These are phyloP conservation scores for Macaca nemestrina DNA, from an alignment of 2,113 vertebrate genomes.

Conservation along the genomic window DNA sequence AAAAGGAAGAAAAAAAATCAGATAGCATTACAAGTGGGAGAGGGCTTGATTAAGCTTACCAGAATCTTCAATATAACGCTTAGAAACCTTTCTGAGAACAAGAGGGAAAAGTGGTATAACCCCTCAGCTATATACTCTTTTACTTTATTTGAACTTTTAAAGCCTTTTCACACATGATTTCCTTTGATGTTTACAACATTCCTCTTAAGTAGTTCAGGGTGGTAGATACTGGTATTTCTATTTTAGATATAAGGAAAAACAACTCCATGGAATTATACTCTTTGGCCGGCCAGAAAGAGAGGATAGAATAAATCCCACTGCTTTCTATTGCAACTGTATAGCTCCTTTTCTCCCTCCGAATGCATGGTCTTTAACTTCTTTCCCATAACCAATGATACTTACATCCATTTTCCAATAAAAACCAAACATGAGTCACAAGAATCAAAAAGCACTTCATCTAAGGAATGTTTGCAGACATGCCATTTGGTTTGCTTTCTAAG, in stretches of 20 bases:
- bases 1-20: neutral
- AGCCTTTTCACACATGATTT: neutral
- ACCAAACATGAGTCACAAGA: neutral
- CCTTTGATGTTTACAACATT: neutral
- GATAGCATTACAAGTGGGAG: neutral
- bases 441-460: neutral
- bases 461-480: neutral
- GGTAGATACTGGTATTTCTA: neutral
- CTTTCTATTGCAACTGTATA: neutral
- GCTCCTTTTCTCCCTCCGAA: neutral
- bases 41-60: neutral
- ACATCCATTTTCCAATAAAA: neutral
- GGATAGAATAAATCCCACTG: neutral
- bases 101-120: neutral
- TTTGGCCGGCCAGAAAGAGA: neutral
- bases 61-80: neutral
- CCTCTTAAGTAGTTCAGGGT: neutral
- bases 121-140: neutral
- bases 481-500: neutral
- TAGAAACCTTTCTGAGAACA: neutral
- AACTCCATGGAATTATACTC: neutral
- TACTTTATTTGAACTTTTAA: neutral
- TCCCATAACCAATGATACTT: neutral
- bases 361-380: neutral
- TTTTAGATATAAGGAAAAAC: neutral